phyloP scores from a whole-genome alignment of 2,888 invertebrate genomes.

The Masnerella sp. region DNA sequence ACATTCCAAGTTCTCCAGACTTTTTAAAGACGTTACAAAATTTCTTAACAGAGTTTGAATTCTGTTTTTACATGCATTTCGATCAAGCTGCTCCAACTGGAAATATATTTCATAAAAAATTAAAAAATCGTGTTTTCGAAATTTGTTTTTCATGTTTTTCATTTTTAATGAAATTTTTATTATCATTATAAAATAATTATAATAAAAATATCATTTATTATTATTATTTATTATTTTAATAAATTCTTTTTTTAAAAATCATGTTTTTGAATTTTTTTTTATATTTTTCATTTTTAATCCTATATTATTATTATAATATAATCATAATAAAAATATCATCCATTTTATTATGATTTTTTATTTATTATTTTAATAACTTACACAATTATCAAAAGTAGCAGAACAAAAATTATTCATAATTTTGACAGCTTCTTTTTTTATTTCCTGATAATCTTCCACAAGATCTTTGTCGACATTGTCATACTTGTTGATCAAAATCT shows the following conservation, averaged over 20 bases:
- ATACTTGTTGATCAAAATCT: slow-evolving; percentile 68
- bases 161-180: not conserved
- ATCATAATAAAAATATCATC: slow-evolving; percentile 14
- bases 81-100: slow-evolving; percentile 24
- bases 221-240: too few species aligned
- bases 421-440: slow-evolving; percentile 66
- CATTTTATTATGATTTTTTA: not conserved
- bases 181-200: not conserved
- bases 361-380: slow-evolving; percentile 47
- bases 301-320: slow-evolving; percentile 5
- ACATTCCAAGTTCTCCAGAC: slow-evolving; percentile 70
- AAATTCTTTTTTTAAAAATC: too few species aligned
- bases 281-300: too few species aligned
- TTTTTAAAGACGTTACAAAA: slow-evolving; percentile 65
- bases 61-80: slow-evolving; percentile 1
- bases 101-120: not conserved
- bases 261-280: not conserved
- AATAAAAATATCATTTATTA: too few species aligned
- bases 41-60: slow-evolving; percentile 62
- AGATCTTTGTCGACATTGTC: slow-evolving; percentile 66
- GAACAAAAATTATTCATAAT: slow-evolving; percentile 69
- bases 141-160: not conserved
- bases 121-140: not conserved
- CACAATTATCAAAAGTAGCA: slow-evolving; percentile 63
- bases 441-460: slow-evolving; percentile 65